These are phyloP conservation scores for Aphelocoma californica DNA, from an alignment of 2,797 vertebrate genomes.

Conservation along the genomic window DNA sequence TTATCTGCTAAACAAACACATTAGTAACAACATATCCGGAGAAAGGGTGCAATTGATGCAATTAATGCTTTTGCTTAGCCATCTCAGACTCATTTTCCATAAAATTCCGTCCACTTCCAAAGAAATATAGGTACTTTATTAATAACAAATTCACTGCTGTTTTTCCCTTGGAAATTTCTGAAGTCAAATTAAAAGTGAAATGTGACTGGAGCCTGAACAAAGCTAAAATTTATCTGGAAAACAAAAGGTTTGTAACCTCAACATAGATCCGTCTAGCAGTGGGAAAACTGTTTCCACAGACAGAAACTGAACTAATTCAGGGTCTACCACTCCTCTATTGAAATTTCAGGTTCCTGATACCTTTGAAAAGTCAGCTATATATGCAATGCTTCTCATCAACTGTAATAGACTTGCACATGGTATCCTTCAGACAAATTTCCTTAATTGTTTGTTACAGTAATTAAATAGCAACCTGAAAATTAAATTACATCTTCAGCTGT, in stretches of 20 bases:
- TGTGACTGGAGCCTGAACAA: background rate
- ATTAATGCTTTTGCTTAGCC: background rate
- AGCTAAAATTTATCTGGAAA: background rate
- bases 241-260: background rate
- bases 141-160: background rate
- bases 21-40: background rate
- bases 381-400: background rate
- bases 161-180: background rate
- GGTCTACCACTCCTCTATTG: background rate
- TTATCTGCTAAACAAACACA: slow-evolving; percentile 2
- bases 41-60: background rate
- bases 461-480: slow-evolving; percentile 43
- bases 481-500: slow-evolving; percentile 20
- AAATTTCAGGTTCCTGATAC: background rate
- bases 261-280: background rate
- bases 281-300: background rate
- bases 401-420: background rate
- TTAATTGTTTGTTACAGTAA: slow-evolving; percentile 43
- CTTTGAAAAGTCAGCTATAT: background rate
- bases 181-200: background rate
- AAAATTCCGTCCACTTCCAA: background rate
- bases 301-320: background rate
- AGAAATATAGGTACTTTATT: background rate
- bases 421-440: slow-evolving; percentile 19
- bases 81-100: background rate